Evolutionary conservation across 2,797 vertebrate genomes (phyloP), one percentile per base, ranked within the genome.

Genomic region (Hylomyscus alleni): DNA sequence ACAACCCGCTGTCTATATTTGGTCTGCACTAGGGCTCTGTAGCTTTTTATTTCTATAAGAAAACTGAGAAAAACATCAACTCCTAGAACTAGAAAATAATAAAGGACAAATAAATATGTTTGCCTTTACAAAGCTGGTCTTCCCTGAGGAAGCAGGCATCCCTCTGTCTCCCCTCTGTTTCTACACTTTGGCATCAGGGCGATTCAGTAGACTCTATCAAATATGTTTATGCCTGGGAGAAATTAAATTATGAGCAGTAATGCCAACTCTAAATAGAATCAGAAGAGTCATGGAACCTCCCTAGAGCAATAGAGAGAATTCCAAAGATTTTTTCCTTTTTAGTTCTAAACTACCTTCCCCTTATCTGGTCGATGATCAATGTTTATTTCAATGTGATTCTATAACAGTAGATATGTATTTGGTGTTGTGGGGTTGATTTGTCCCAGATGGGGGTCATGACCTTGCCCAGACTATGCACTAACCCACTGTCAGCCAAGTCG

Each of bases 271-370:
- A 82, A 54, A 69, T 84, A 91, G 47, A 94, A 96, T 86, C 67
- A 84, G 52, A 92, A 67, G 69, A 96, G 37, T 87, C 78, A 92
- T 89, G 75, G 94, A 97, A 80, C 94, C 82, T 96, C 96, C 92
- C 81, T 58, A 56, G 94, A 81, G 81, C 67, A 93, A 65, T 40
- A 72, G 0, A 94, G 91, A 93, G 73, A 97, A 96, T 92, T 95
- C 94, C 92, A 92, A 75, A 89, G 6, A 83, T 94, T 69, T 92
- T 97, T 97, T 92, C 73, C 73, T 62, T 56, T 96, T 94, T 72
- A 50, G 50, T 83, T 72, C 89, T 92, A 92, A 93, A 92, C 91
- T 75, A 72, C 65, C 81, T 12, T 80, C 40, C 40, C 37, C 31
- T 90, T 93, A 93, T 92, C 81, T 86, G 82, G 78, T 29, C n/a